phyloP scores from a whole-genome alignment of 2,888 invertebrate genomes.

The Apodemia mormo region DNA sequence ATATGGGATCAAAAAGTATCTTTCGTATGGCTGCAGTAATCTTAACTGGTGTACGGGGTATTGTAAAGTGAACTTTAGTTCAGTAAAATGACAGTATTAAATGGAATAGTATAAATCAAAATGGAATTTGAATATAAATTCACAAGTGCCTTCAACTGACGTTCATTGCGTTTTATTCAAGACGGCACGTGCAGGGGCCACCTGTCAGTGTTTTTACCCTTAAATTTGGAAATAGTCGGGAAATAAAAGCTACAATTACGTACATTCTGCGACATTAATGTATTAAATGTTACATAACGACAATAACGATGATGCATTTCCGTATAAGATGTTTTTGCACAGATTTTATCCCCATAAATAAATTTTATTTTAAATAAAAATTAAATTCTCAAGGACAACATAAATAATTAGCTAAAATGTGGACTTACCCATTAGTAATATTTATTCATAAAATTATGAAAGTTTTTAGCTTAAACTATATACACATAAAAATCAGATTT shows the following conservation, averaged over 20 bases:
- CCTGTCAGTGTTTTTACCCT: constrained; percentile 73
- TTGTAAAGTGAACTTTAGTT: constrained; percentile 50
- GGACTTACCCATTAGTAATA: too few species aligned
- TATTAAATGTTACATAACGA: neutral
- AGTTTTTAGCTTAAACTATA: too few species aligned
- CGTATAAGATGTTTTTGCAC: too few species aligned
- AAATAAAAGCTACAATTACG: constrained; percentile 44
- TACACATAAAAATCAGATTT: too few species aligned
- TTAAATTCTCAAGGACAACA: too few species aligned
- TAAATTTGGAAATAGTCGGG: constrained; percentile 43
- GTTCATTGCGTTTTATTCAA: constrained; percentile 79
- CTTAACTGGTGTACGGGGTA: constrained; percentile 43
- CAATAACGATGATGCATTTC: too few species aligned
- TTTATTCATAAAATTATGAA: too few species aligned
- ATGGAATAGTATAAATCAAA: constrained; percentile 24
- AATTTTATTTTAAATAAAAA: too few species aligned
- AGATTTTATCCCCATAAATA: too few species aligned
- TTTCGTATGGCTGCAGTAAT: constrained; percentile 50
- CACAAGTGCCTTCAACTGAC: constrained; percentile 62
- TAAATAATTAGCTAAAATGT: too few species aligned
- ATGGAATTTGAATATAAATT: constrained; percentile 46
- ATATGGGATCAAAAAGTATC: constrained; percentile 81
- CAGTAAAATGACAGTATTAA: constrained; percentile 45
- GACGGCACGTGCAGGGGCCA: constrained; percentile 74
- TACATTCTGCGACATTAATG: constrained; percentile 1